Evolutionary conservation across 2,113 vertebrate genomes (phyloP).

Genomic region (Zosterops hypoxanthus): DNA sequence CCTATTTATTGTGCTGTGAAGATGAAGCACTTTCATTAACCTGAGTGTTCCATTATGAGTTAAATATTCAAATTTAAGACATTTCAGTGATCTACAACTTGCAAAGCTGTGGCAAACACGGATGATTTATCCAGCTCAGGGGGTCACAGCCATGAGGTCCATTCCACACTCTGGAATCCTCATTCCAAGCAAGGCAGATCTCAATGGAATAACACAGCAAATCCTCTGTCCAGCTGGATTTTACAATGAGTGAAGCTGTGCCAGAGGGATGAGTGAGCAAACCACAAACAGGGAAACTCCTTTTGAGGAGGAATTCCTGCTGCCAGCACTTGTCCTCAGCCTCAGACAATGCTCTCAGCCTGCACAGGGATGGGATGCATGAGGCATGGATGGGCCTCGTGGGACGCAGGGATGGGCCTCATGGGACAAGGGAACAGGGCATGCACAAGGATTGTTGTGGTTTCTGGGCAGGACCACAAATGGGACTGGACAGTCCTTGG

Average conservation of each 20-base stretch:
- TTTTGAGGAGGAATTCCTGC: not conserved
- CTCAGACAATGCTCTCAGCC: not conserved
- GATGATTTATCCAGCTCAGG: rapidly evolving
- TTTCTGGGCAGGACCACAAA: not conserved
- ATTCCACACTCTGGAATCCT: rapidly evolving
- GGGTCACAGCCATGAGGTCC: not conserved
- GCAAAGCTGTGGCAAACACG: not conserved
- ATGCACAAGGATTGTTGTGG: too few species aligned
- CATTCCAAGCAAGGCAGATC: not conserved
- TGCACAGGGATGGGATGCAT: too few species aligned
- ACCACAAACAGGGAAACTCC: not conserved
- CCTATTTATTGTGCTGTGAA: rapidly evolving
- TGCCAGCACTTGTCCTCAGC: not conserved
- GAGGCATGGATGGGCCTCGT: too few species aligned
- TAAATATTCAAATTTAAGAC: not conserved
- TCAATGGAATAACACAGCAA: rapidly evolving
- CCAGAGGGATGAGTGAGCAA: not conserved
- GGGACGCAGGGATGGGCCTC: too few species aligned
- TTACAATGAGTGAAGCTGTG: rapidly evolving
- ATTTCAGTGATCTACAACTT: too few species aligned
- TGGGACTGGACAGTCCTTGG: rapidly evolving
- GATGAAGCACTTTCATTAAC: not conserved
- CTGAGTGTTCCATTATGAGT: rapidly evolving
- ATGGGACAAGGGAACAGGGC: too few species aligned
- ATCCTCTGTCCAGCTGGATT: rapidly evolving